Conservation (phyloP, 2,113 vertebrate genomes). For the Catharus fuscescens region DNA sequence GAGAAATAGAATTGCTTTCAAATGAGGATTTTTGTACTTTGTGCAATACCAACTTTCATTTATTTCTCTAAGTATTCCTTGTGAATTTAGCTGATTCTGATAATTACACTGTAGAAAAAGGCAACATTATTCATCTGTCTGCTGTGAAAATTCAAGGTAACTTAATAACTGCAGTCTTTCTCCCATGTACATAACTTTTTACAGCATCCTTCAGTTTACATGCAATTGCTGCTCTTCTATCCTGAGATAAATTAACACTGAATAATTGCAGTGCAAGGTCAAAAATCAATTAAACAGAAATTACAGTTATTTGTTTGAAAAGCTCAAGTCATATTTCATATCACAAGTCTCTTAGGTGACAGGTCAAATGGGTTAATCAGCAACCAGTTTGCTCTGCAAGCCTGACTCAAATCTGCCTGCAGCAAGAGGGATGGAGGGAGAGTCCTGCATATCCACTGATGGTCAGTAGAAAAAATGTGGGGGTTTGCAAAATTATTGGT, state of each 20-base stretch:
- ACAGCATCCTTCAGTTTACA: not conserved
- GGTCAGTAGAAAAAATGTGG: not conserved
- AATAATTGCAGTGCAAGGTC: slow-evolving; percentile 42
- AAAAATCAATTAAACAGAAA: slow-evolving; percentile 65
- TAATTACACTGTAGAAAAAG: slow-evolving; percentile 11
- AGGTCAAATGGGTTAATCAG: slow-evolving; percentile 29
- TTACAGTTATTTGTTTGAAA: slow-evolving; percentile 65
- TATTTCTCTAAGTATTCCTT: not conserved
- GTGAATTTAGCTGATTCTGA: not conserved
- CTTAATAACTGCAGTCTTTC: not conserved
- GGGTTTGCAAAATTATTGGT: not conserved
- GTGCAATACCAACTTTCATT: not conserved
- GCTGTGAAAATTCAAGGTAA: slow-evolving; percentile 5
- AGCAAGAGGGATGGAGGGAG: not conserved
- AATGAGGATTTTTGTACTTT: not conserved
- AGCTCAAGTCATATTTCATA: slow-evolving; percentile 49
- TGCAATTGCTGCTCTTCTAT: not conserved
- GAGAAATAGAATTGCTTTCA: not conserved
- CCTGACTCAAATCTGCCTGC: not conserved
- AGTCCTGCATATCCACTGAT: not conserved
- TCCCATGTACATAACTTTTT: not conserved
- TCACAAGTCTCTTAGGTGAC: slow-evolving; percentile 11
- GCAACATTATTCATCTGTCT: not conserved
- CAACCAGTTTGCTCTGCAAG: not conserved
- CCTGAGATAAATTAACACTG: slow-evolving; percentile 19